Percentiles rank a stretch among this genome's conserved stretches.
phyloP scores from a whole-genome alignment of 1,140 invertebrate species.

The Lepidurus couesii region DNA sequence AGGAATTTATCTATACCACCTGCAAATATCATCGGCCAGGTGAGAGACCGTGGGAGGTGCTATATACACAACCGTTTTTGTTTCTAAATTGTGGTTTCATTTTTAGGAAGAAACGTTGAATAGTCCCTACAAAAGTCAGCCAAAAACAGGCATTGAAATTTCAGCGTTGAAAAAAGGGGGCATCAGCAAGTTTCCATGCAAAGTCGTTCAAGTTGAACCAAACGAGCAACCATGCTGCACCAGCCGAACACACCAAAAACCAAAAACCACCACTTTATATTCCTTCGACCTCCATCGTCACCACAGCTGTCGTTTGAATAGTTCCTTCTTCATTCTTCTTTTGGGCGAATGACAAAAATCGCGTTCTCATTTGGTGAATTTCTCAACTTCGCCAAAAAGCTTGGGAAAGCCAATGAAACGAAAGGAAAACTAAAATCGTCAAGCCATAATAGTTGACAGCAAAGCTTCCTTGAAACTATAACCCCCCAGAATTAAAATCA shows the following conservation, averaged over 20 bases:
- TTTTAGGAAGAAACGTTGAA: not conserved
- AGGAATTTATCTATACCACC: not conserved
- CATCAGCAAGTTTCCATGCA: not conserved
- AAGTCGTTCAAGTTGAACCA: conserved; percentile 19
- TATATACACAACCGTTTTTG: not conserved
- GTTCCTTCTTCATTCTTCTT: not conserved
- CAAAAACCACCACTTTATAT: not conserved
- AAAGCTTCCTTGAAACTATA: not conserved
- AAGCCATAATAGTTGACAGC: not conserved
- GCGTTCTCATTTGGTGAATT: too few relatives aligned
- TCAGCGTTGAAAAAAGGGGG: not conserved
- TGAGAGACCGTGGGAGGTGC: conserved; percentile 6
- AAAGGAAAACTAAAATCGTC: not conserved
- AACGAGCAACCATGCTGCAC: conserved; percentile 17
- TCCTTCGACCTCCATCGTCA: not conserved
- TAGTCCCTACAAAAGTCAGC: not conserved
- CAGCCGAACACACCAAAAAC: not conserved
- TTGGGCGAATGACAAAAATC: too few relatives aligned
- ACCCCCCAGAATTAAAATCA: conserved; percentile 14
- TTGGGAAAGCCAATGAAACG: not conserved
- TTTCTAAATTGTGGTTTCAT: not conserved
- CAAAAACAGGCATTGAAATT: not conserved
- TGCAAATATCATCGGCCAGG: conserved; percentile 21
- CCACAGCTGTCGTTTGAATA: conserved; percentile 4
- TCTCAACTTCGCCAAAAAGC: too few relatives aligned